Percentiles rank a stretch among this genome's conserved stretches.
These are phyloP conservation scores for Rhagoletis zephyria DNA, from an alignment of 1,140 invertebrate species.

Conservation along the genomic window DNA sequence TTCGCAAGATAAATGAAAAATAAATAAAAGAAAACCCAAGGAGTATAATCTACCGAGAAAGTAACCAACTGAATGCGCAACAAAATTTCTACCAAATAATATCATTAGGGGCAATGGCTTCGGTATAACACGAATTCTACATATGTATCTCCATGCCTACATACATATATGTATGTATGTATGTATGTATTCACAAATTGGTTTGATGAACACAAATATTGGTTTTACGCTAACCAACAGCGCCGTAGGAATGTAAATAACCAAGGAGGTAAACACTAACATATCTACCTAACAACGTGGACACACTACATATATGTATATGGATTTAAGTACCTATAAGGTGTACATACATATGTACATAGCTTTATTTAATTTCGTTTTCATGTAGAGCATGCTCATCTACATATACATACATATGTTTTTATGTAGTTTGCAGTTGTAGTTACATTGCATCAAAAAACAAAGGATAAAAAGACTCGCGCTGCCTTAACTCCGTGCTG, in stretches of 20 bases:
- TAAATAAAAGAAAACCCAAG: not conserved
- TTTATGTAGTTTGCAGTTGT: not conserved
- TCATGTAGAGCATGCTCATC: no score
- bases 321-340: not conserved
- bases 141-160: no score
- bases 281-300: no score
- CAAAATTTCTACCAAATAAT: not conserved
- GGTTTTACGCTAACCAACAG: slow-evolving; percentile 5
- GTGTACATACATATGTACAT: not conserved
- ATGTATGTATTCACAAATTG: no score
- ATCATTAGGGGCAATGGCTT: not conserved
- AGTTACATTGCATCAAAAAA: not conserved
- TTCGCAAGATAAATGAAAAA: not conserved
- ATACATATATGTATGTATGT: no score
- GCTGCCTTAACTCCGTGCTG: not conserved
- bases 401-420: not conserved
- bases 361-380: no score
- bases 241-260: not conserved
- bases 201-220: slow-evolving; percentile 31
- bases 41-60: not conserved
- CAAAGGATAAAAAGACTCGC: no score
- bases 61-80: not conserved
- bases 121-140: not conserved
- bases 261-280: not conserved
- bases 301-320: not conserved